These are phyloP conservation scores for Eremobia ochroleuca DNA, from an alignment of 2,888 invertebrate genomes.

Conservation along the genomic window DNA sequence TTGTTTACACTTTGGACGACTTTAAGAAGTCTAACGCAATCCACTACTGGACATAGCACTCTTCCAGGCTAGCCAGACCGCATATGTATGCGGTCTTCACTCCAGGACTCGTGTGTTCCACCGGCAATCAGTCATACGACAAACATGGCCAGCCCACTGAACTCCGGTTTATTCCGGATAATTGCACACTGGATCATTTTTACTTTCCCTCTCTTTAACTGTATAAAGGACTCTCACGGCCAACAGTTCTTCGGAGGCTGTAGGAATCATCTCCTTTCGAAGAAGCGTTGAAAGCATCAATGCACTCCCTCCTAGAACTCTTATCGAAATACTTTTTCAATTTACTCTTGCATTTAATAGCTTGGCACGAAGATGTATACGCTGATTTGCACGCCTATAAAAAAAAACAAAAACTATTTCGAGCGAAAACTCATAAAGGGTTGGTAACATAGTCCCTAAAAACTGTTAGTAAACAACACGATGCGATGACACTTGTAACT, in stretches of 20 bases:
- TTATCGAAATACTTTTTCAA: constrained; percentile 66
- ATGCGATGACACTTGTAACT: background rate
- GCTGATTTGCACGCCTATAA: constrained; percentile 73
- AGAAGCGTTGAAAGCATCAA: constrained; percentile 60
- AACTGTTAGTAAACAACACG: background rate
- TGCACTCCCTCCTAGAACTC: constrained; percentile 69
- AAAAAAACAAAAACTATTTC: background rate
- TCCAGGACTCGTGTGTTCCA: too few relatives aligned
- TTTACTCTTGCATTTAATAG: constrained; percentile 64
- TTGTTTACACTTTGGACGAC: background rate
- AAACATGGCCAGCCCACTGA: too few relatives aligned
- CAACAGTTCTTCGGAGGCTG: background rate
- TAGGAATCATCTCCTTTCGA: background rate
- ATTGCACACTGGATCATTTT: background rate
- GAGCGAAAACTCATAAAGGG: background rate
- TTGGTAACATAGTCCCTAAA: background rate
- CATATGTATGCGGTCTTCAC: too few relatives aligned
- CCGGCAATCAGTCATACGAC: too few relatives aligned
- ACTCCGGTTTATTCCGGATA: background rate
- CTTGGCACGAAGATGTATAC: constrained; percentile 63
- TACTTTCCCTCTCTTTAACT: background rate
- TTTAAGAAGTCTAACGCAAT: background rate
- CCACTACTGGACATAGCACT: too few relatives aligned
- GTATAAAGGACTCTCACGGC: constrained; percentile 4
- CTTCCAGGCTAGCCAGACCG: too few relatives aligned